A percentile compares a stretch with the other conserved stretches of the same genome.
These are phyloP conservation scores for Clupea harengus DNA, from an alignment of 2,113 vertebrate species.

Conservation along the genomic window DNA sequence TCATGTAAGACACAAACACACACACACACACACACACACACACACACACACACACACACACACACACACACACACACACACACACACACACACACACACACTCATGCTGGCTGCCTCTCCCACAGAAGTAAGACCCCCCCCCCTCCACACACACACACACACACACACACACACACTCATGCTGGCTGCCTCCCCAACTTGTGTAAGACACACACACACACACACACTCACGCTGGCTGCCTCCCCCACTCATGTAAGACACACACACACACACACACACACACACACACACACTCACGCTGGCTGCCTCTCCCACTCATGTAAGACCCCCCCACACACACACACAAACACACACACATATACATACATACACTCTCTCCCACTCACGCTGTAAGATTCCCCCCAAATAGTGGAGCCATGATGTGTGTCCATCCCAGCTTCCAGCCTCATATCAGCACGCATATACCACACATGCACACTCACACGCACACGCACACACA, in stretches of 20 bases:
- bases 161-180: no score
- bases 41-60: neutral
- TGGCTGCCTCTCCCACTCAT: neutral
- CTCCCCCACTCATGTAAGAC: neutral
- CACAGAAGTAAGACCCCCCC: no score
- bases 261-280: conserved; percentile 17
- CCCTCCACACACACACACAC: no score
- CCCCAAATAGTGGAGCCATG: no score
- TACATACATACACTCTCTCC: neutral
- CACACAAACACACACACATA: neutral
- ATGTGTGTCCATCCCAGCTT: no score
- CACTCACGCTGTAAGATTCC: neutral
- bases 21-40: neutral
- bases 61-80: no score
- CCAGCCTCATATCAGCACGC: no score
- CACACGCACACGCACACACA: no score
- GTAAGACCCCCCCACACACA: neutral
- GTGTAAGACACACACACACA: no score
- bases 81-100: no score
- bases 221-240: neutral
- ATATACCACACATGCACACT: conserved; percentile 21
- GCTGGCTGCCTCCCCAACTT: no score
- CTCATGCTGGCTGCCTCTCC: no score
- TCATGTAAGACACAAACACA: neutral
- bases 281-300: neutral